Evolutionary conservation across 2,888 invertebrate species (phyloP).

Genomic region (Ophion slaviceki): DNA sequence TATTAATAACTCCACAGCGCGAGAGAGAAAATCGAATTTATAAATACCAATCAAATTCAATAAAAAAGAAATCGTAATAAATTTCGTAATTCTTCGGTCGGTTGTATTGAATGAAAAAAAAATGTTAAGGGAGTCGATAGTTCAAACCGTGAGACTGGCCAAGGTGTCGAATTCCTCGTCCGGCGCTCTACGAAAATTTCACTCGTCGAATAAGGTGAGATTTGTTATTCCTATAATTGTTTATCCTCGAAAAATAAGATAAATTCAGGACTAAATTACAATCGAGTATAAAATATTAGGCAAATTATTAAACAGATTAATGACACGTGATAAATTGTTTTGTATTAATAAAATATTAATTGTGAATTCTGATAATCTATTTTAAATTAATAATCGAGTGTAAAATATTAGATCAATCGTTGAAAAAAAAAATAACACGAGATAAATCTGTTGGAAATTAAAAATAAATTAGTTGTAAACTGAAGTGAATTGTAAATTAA

Average conservation of each 20-base stretch:
- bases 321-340: neutral
- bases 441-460: neutral
- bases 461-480: neutral
- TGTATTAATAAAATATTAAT: too few species aligned
- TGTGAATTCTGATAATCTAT: too few species aligned
- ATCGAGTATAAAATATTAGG: neutral
- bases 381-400: too few species aligned
- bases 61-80: constrained; percentile 14
- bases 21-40: neutral
- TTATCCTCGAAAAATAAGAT: neutral
- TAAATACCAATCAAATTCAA: neutral
- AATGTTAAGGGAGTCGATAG: constrained; percentile 70
- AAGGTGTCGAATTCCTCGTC: constrained; percentile 70
- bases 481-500: neutral
- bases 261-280: neutral
- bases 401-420: too few species aligned
- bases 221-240: neutral
- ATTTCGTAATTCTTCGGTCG: constrained; percentile 9
- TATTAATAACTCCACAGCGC: neutral
- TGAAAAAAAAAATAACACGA: neutral
- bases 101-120: constrained; percentile 16
- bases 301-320: neutral
- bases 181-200: constrained; percentile 72
- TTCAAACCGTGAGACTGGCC: constrained; percentile 69
- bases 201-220: constrained; percentile 73